Evolutionary conservation across 1,140 invertebrate genomes (phyloP).

Genomic region (Habropoda laboriosa): DNA sequence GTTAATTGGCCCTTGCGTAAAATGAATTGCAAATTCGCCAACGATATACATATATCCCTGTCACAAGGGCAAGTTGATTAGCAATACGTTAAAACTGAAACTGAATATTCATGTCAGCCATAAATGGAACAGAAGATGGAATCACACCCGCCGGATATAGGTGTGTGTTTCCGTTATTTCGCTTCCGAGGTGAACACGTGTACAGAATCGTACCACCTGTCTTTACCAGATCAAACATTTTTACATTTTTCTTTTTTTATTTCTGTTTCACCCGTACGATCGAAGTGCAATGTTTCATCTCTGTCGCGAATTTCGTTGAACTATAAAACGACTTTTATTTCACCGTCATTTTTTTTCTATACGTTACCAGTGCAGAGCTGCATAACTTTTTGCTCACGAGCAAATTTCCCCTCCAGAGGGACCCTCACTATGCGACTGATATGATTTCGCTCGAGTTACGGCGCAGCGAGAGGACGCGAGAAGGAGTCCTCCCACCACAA

Average conservation of each 20-base stretch:
- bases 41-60: constrained; percentile 57
- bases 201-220: background rate
- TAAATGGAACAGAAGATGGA: constrained; percentile 30
- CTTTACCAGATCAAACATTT: background rate
- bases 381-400: too few relatives aligned
- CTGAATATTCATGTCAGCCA: constrained; percentile 68
- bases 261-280: background rate
- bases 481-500: too few relatives aligned
- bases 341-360: too few relatives aligned
- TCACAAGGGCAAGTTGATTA: constrained; percentile 64
- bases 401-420: too few relatives aligned
- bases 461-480: too few relatives aligned
- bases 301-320: background rate
- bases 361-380: too few relatives aligned
- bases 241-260: background rate
- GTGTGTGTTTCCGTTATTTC: background rate
- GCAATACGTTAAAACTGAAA: constrained; percentile 63
- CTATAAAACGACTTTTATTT: background rate
- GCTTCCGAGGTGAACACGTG: background rate
- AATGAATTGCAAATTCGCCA: constrained; percentile 58
- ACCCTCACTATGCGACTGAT: too few relatives aligned
- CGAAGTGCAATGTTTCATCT: too few relatives aligned
- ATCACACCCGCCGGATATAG: background rate
- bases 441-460: too few relatives aligned
- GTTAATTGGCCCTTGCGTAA: constrained; percentile 7